These are phyloP conservation scores for Rhopilema esculentum DNA, from an alignment of 30 jellyfish, hydroid and myxozoan species.

Conservation along the genomic window DNA sequence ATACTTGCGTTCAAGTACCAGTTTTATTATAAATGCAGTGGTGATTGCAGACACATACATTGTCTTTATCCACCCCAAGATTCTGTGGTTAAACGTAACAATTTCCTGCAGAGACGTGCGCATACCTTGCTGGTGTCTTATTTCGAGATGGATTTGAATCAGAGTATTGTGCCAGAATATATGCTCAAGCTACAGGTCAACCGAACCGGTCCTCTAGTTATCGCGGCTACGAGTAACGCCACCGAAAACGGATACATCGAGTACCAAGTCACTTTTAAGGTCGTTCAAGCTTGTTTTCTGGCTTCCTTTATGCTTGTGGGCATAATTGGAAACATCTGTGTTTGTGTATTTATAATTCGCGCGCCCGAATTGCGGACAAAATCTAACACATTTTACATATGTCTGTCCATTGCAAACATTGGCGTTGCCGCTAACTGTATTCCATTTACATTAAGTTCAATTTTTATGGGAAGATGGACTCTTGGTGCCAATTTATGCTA, in stretches of 20 bases:
- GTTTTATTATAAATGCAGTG: too few species aligned
- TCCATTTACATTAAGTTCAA: constrained; percentile 77
- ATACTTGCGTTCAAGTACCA: not conserved
- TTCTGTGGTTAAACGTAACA: too few species aligned
- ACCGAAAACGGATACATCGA: not conserved
- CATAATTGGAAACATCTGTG: constrained; percentile 48
- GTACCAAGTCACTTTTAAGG: constrained; percentile 20
- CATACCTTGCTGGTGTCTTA: too few species aligned
- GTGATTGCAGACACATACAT: too few species aligned
- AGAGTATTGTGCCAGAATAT: not conserved
- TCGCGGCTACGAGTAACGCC: not conserved
- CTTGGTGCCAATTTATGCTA: constrained; percentile 65
- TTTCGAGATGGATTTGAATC: not conserved
- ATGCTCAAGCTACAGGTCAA: not conserved
- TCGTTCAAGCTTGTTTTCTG: constrained; percentile 46
- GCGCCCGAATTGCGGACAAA: constrained; percentile 73
- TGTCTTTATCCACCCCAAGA: too few species aligned
- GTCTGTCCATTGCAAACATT: constrained; percentile 68
- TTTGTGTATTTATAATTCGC: constrained; percentile 34
- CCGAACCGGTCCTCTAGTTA: not conserved
- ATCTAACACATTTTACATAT: constrained; percentile 59
- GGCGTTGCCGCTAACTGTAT: constrained; percentile 69
- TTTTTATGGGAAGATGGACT: constrained; percentile 60
- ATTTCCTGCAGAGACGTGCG: too few species aligned
- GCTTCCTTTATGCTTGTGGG: constrained; percentile 42